Conservation (phyloP, 2,797 vertebrate species). For the Capromys pilorides region DNA sequence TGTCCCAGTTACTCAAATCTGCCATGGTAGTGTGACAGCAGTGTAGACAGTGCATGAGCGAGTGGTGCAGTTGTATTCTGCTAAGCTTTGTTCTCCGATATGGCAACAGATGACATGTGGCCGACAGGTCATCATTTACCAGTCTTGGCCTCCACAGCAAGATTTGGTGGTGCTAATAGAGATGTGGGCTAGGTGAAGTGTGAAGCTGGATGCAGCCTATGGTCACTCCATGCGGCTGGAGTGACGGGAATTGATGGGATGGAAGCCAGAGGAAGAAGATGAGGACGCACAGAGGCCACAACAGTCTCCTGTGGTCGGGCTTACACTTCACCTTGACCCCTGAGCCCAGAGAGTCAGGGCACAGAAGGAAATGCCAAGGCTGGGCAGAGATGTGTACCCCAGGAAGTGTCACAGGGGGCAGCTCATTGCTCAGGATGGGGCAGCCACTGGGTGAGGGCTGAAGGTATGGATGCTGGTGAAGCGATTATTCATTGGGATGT, state of each 20-base stretch:
- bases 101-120: neutral
- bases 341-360: neutral
- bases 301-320: neutral
- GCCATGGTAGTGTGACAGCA: neutral
- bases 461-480: neutral
- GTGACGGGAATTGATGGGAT: neutral
- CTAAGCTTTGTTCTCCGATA: neutral
- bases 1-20: neutral
- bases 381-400: neutral
- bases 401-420: neutral
- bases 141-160: neutral
- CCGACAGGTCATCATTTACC: neutral
- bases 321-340: neutral
- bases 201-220: neutral
- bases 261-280: neutral
- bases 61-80: neutral
- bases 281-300: neutral
- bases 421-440: neutral
- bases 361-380: neutral
- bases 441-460: neutral
- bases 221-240: neutral
- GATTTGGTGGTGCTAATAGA: neutral
- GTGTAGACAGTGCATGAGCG: neutral
- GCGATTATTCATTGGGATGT: neutral
- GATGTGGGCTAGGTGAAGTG: neutral